Conservation (phyloP, 2,797 vertebrate species). For the Bovichtus variegatus region DNA sequence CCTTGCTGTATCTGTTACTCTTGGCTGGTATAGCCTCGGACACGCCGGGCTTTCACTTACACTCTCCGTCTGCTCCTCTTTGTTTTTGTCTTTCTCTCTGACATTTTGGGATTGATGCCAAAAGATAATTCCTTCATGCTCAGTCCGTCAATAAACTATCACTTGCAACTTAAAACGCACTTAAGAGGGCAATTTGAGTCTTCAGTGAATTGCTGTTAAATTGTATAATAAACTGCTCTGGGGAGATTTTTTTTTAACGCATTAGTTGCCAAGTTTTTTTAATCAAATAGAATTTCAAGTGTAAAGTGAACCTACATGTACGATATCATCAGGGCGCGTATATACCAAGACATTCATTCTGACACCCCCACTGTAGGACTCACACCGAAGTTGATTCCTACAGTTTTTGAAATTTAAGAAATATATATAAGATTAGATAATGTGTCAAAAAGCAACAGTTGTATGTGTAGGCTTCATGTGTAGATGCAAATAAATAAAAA, state of each 20-base stretch:
- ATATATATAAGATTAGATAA: too few species aligned
- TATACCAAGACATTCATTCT: not conserved
- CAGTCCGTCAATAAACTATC: constrained; percentile 46
- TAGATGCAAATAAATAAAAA: not conserved
- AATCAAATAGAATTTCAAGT: not conserved
- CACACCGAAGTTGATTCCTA: too few species aligned
- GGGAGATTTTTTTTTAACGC: not conserved
- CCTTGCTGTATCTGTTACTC: constrained; percentile 28
- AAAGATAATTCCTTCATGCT: constrained; percentile 43
- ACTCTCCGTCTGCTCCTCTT: not conserved
- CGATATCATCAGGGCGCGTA: not conserved
- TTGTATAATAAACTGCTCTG: not conserved
- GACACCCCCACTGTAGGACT: too few species aligned
- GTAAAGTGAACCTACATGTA: not conserved
- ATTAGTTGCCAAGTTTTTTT: not conserved
- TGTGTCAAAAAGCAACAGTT: too few species aligned
- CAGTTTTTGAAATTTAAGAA: too few species aligned
- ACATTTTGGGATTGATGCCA: constrained; percentile 40
- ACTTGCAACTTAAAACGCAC: constrained; percentile 37
- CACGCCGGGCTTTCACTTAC: not conserved
- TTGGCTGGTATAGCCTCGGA: not conserved
- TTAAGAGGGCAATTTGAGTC: constrained; percentile 21
- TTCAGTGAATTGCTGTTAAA: constrained; percentile 14
- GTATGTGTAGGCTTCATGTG: not conserved
- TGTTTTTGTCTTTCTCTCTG: constrained; percentile 26